Conservation (phyloP, 1,140 invertebrate species). For the Cydia amplana region DNA sequence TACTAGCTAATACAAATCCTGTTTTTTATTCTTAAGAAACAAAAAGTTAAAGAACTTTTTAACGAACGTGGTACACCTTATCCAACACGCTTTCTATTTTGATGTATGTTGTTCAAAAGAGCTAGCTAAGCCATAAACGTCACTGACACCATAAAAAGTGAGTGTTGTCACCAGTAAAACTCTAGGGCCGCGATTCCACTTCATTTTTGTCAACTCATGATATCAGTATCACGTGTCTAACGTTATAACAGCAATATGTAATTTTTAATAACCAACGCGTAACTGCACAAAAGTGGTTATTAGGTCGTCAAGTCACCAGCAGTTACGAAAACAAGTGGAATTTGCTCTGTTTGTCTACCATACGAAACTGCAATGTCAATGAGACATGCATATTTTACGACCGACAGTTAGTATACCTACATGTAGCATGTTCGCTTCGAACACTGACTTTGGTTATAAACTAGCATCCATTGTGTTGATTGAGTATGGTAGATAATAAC, state of each 20-base stretch:
- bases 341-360: background rate
- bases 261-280: too few relatives aligned
- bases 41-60: background rate
- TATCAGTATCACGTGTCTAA: background rate
- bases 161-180: background rate
- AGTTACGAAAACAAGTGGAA: background rate
- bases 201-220: background rate
- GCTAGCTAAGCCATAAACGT: background rate
- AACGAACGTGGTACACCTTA: background rate
- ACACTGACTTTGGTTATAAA: conserved; percentile 1
- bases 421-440: background rate
- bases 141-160: background rate
- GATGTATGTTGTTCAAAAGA: background rate
- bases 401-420: background rate
- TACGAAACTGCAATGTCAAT: conserved; percentile 8
- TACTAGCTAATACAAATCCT: too few relatives aligned
- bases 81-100: background rate
- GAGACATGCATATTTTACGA: background rate
- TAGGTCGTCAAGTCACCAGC: background rate
- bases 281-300: too few relatives aligned
- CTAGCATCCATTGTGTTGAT: background rate
- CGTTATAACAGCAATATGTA: background rate
- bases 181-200: background rate
- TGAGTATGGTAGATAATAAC: background rate
- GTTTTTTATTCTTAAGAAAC: too few relatives aligned